Conservation (phyloP, 2,113 vertebrate species). For the Oncorhynchus gorbuscha region DNA sequence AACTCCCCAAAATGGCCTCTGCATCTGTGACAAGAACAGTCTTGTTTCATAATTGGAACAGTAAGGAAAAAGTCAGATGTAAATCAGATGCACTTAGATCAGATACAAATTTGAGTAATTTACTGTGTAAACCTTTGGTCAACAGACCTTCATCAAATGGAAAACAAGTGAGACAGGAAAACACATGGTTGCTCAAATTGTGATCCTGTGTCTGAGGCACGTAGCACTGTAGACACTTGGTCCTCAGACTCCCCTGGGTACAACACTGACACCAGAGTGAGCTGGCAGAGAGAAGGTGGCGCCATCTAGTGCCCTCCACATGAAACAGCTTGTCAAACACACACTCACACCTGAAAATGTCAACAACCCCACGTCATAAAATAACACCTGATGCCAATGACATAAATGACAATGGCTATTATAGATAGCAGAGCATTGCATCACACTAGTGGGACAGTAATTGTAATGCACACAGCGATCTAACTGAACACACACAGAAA, state of each 20-base stretch:
- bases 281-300: constrained; percentile 17
- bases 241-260: not conserved
- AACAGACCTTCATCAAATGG: no score
- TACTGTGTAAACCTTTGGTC: no score
- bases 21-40: not conserved
- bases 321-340: constrained; percentile 9
- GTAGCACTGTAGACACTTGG: not conserved
- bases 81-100: not conserved
- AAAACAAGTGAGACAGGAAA: no score
- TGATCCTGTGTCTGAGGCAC: no score
- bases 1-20: constrained; percentile 3
- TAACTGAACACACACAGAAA: not conserved
- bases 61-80: not conserved
- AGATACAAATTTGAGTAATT: not conserved
- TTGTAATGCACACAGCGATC: constrained; percentile 8
- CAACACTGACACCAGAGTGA: not conserved
- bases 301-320: constrained; percentile 62
- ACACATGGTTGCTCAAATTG: no score
- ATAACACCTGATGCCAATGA: not conserved
- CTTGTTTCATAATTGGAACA: constrained; percentile 13
- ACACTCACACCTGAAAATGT: not conserved
- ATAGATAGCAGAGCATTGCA: not conserved
- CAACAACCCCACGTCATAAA: not conserved
- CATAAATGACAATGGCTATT: no score
- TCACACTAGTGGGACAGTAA: not conserved